A percentile compares a stretch with the other conserved stretches of the same genome.
Evolutionary conservation across 2,797 vertebrate species (phyloP).

Genomic region (Siniperca obscura): DNA sequence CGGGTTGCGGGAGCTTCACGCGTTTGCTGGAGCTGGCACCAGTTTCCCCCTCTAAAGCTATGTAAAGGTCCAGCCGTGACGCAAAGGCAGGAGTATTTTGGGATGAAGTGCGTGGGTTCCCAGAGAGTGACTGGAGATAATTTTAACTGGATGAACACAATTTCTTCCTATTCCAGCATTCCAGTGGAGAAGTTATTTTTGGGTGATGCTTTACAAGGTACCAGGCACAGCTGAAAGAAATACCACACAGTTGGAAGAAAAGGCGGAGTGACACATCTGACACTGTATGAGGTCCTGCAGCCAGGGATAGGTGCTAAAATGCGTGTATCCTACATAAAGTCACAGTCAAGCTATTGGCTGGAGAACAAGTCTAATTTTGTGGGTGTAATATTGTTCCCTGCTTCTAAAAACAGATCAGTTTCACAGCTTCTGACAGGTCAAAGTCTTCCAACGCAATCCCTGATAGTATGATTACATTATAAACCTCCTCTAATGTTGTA

Average conservation of each 20-base stretch:
- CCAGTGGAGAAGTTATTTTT: constrained; percentile 81
- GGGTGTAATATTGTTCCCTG: constrained; percentile 62
- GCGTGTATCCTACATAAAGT: constrained; percentile 58
- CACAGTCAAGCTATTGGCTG: constrained; percentile 66
- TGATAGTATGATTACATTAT: constrained; percentile 24
- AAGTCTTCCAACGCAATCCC: constrained; percentile 25
- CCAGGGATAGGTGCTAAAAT: constrained; percentile 68
- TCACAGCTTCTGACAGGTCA: constrained; percentile 40
- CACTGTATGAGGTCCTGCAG: constrained; percentile 64
- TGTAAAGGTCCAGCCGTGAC: constrained; percentile 76
- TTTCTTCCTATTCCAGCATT: constrained; percentile 80
- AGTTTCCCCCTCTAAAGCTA: constrained; percentile 59
- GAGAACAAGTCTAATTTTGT: constrained; percentile 75
- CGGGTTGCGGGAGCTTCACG: constrained; percentile 51
- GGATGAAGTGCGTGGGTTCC: constrained; percentile 76
- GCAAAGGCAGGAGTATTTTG: constrained; percentile 81
- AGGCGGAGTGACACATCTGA: constrained; percentile 73
- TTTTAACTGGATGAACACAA: constrained; percentile 81
- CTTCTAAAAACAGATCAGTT: constrained; percentile 72
- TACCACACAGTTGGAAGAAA: constrained; percentile 69
- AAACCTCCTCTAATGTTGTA: constrained; percentile 29
- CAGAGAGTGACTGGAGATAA: constrained; percentile 71
- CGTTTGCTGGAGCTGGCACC: constrained; percentile 70
- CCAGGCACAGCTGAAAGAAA: constrained; percentile 69
- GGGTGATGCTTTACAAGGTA: constrained; percentile 75